These are phyloP conservation scores for Hemiprocne comata DNA, from an alignment of 2,113 vertebrate genomes.

Conservation along the genomic window DNA sequence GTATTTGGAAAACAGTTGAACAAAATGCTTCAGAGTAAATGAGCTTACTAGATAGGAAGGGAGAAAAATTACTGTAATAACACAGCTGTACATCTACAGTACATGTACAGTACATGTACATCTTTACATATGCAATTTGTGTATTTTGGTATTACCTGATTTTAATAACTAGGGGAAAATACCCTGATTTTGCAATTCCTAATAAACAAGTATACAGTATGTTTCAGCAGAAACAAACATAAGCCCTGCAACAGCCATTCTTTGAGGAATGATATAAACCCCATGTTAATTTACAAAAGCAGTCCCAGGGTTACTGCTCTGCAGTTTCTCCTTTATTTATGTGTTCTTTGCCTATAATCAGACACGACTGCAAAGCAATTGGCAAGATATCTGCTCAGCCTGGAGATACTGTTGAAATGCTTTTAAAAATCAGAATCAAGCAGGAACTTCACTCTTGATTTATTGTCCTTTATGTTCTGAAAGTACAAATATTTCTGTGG, in stretches of 20 bases:
- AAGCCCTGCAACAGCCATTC: background rate
- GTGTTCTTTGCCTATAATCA: background rate
- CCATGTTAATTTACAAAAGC: background rate
- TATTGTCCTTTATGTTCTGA: background rate
- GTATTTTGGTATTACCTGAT: background rate
- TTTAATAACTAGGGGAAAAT: background rate
- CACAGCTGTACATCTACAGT: no score
- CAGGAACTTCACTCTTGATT: background rate
- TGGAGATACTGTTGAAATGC: background rate
- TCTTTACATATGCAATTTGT: background rate
- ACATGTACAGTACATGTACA: background rate
- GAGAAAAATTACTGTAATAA: background rate
- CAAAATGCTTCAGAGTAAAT: background rate
- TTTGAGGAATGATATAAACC: background rate
- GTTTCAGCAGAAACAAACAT: background rate
- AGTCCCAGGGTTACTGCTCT: background rate
- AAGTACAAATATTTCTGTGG: slow-evolving; percentile 13
- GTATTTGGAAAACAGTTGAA: background rate
- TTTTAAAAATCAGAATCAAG: background rate
- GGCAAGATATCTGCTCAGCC: background rate
- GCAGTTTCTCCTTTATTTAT: background rate
- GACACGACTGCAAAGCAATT: background rate
- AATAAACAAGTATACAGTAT: background rate
- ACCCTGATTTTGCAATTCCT: background rate
- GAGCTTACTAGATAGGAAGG: background rate